These are phyloP conservation scores for Bombus pascuorum DNA, from an alignment of 1,140 invertebrate genomes.

Conservation along the genomic window DNA sequence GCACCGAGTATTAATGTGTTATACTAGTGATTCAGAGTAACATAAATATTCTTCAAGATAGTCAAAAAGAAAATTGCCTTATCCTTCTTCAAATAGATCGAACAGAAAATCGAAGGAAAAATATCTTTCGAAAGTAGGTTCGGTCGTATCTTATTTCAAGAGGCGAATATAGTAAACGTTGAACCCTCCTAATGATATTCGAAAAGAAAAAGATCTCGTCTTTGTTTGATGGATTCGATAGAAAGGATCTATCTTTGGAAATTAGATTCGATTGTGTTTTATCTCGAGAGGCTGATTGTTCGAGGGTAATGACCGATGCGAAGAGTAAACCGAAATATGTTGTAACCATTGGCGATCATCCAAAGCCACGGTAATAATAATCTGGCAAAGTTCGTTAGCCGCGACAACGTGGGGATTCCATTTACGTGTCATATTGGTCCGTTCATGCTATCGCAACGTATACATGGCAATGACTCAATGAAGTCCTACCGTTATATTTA, in stretches of 20 bases:
- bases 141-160: not conserved
- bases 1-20: not conserved
- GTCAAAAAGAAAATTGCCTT: not conserved
- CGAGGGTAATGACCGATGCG: slow-evolving; percentile 69
- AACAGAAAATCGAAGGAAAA: not conserved
- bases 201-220: not conserved
- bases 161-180: not conserved
- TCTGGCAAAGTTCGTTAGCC: slow-evolving; percentile 73
- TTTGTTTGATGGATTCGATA: not conserved
- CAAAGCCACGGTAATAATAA: slow-evolving; percentile 73
- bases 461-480: slow-evolving; percentile 51
- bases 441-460: not conserved
- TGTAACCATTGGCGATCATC: slow-evolving; percentile 74
- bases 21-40: not conserved
- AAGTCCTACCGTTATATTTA: not conserved
- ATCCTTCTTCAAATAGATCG: not conserved
- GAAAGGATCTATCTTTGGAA: slow-evolving; percentile 54
- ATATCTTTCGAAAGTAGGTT: not conserved
- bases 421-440: slow-evolving; percentile 49
- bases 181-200: not conserved
- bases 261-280: slow-evolving; percentile 44
- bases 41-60: not conserved
- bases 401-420: slow-evolving; percentile 39
- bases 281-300: slow-evolving; percentile 47
- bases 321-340: slow-evolving; percentile 72